Conservation (phyloP, 2,888 invertebrate species). For the Stenodera caucasica region DNA sequence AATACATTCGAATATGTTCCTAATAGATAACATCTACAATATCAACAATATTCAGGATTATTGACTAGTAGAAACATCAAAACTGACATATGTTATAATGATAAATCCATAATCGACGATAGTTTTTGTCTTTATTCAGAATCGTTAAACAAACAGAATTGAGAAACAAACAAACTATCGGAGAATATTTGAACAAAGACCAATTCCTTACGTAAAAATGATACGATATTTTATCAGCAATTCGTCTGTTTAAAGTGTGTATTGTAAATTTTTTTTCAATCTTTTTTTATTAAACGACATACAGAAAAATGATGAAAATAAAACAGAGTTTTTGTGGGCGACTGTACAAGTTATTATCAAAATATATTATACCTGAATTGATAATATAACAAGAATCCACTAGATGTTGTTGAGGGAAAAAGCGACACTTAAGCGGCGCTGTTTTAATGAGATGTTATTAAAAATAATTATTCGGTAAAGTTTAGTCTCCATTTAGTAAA, state of each 20-base stretch:
- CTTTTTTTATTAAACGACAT: background rate
- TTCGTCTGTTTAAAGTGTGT: background rate
- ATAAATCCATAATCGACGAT: background rate
- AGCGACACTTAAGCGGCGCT: background rate
- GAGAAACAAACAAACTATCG: background rate
- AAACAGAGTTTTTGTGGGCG: background rate
- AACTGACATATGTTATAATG: background rate
- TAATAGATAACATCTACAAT: background rate
- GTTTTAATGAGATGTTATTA: conserved; percentile 1
- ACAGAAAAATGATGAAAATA: background rate
- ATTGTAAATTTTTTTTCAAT: background rate
- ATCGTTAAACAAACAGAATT: background rate
- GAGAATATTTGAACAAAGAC: background rate
- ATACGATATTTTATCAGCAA: background rate
- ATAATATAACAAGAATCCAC: background rate
- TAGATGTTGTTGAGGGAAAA: background rate
- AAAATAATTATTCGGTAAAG: background rate
- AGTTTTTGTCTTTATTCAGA: background rate
- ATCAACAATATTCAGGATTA: background rate
- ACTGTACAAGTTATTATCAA: background rate
- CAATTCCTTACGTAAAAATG: background rate
- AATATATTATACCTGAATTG: background rate
- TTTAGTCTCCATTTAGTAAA: background rate
- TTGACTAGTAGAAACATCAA: background rate
- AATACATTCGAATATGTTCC: background rate